phyloP scores from a whole-genome alignment of 2,888 invertebrate genomes.

The Dicyrtoma fusca region DNA sequence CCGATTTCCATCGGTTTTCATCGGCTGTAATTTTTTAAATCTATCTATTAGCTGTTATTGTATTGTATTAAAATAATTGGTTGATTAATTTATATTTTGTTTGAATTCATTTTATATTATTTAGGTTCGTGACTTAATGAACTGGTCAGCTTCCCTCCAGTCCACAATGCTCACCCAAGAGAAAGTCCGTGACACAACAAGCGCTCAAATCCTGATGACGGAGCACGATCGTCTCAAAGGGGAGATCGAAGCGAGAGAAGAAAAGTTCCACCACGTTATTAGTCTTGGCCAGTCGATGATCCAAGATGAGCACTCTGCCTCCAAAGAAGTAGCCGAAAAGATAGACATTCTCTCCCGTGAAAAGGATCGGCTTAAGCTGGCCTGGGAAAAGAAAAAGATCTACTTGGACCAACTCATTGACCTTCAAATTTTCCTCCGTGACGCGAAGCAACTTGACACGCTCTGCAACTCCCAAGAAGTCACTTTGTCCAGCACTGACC shows the following conservation, averaged over 20 bases:
- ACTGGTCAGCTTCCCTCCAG: slow-evolving; percentile 82
- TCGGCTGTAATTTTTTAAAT: slow-evolving; percentile 67
- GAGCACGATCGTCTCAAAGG: slow-evolving; percentile 81
- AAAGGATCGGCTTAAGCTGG: slow-evolving; percentile 74
- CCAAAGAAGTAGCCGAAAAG: slow-evolving; percentile 75
- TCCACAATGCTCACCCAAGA: slow-evolving; percentile 78
- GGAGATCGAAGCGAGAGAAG: slow-evolving; percentile 87
- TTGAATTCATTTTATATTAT: no score
- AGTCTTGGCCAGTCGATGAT: slow-evolving; percentile 81
- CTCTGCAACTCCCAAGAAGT: slow-evolving; percentile 84
- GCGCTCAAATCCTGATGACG: slow-evolving; percentile 78
- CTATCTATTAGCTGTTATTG: no score
- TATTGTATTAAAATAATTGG: no score
- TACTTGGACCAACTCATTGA: slow-evolving; percentile 89
- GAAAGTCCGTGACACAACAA: slow-evolving; percentile 78
- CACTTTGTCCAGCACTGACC: slow-evolving; percentile 58
- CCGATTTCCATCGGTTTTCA: slow-evolving; percentile 85
- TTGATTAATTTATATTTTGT: no score
- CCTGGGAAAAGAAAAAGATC: slow-evolving; percentile 87
- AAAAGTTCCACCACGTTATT: slow-evolving; percentile 73
- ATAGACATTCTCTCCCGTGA: slow-evolving; percentile 77
- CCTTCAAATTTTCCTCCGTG: slow-evolving; percentile 90
- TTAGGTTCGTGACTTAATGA: slow-evolving; percentile 80
- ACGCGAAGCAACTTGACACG: slow-evolving; percentile 89
- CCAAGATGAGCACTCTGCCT: slow-evolving; percentile 80